Evolutionary conservation across 2,888 invertebrate species (phyloP), one percentile per base, ranked within the genome.

Genomic region (Eulithis prunata): DNA sequence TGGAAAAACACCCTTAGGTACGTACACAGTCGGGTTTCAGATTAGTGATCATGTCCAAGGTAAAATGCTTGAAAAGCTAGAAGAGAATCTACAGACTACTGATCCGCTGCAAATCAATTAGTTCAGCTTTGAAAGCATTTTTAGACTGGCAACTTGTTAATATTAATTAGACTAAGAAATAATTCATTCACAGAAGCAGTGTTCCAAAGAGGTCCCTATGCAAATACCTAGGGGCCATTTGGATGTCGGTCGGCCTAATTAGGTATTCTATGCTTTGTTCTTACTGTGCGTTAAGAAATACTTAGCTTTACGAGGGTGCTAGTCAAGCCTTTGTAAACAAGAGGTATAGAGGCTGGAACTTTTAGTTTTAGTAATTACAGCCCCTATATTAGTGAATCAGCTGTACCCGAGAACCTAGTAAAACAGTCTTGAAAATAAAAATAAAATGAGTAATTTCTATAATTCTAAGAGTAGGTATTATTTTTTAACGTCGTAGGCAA

Each of bases 231-330:
- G 7, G 54, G 32, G 41, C 57, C 66, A 56, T 58, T 58, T 38
- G 41, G 58, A 21, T 56, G 38, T n/a, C 14, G 41, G 21, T 43
- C 54, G 21, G 32, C 62, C 56, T 70, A 64, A 70, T 66, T 70
- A 70, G 51, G 11, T 11, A 69, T 62, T 69, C 63, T 11, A 51
- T 28, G 49, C 66, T 63, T 66, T 63, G 61, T 64, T 38, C 11
- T 45, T 49, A 56, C 55, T 46, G 36, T 14, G 14, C 14, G 47
- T 49, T 57, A 0, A 28, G 28, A 28, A 21, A 28, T 45, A 56
- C 55, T 56, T n/a, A 56, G 43, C 28, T 49, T 49, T 10, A 49
- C 14, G 21, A 49, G 21, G 21, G 49, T 10, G 21, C 10, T 49
- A 21, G 21, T 21, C 49, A 11, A 36, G 10, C 57, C 4, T 13